Base-by-base conservation (phyloP, 2,113 vertebrate species). In the Callopanchax toddi region DNA sequence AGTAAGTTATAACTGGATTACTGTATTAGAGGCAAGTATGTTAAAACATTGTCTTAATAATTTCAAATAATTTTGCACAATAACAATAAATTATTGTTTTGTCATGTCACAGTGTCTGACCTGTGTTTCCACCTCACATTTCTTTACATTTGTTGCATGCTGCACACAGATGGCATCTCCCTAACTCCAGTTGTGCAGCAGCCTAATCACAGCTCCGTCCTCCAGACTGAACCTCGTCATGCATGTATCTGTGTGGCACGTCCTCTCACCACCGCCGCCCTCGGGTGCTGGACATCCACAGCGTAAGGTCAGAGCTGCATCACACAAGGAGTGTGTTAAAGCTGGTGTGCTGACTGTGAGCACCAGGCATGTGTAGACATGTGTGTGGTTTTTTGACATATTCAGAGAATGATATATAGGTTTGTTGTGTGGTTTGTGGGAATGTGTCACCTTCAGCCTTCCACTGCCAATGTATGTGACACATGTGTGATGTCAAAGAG, bases 301-400 rank as follows among this genome's bases (percentile, higher is more conserved):
- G 48, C 68, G 57, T 86, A 76, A 79, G 86, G 83, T 85, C 83
- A 84, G 46, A 29, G 70, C 55, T n/a, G 55, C 55, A 45, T 76
- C 71, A 61, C 86, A 74, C 17, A 6, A 48, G 37, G 39, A 52
- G 53, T 66, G 78, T 76, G 76, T 73, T 69, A 67, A 79, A 56
- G 63, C 67, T 12, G 20, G 58, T 66, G 53, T 56, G 66, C 32
- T 32, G 62, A 36, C 37, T 46, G 34, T 16, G 58, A 78, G 61
- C 54, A 58, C 69, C 26, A 6, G 64, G 63, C 52, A 0, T 44
- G 60, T 74, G 74, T 53, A 25, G 6, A 59, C 29, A 53, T 71
- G 40, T 56, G 63, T 57, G 50, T 25, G 54, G 65, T 49, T 36
- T 15, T 62, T 32, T 22, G 34, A 10, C 74, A 40, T 73, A 22